phyloP scores from a whole-genome alignment of 2,113 vertebrate species.

The Harpagus bidentatus region DNA sequence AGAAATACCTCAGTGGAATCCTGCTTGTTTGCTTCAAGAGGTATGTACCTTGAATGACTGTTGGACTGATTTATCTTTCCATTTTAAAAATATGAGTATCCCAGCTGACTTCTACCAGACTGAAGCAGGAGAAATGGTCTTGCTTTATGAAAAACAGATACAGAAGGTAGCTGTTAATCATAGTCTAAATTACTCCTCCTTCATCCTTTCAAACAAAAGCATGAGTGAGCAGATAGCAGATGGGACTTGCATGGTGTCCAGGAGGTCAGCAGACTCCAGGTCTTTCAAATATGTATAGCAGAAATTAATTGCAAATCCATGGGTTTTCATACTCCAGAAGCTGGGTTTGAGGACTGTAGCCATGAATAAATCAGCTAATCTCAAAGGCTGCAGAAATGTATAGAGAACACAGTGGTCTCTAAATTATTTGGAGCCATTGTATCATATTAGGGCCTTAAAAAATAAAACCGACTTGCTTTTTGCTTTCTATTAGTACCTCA shows the following conservation, averaged over 20 bases:
- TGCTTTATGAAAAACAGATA: background rate
- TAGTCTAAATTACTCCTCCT: background rate
- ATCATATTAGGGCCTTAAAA: background rate
- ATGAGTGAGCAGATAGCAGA: conserved; percentile 15
- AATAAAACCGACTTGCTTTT: background rate
- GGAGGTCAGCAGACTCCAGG: conserved; percentile 25
- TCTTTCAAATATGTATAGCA: conserved; percentile 14
- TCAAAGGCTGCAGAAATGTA: conserved; percentile 1
- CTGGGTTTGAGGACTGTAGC: background rate
- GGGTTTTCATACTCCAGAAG: conserved; percentile 22
- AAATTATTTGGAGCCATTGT: background rate
- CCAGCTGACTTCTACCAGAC: background rate
- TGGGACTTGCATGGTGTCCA: conserved; percentile 5
- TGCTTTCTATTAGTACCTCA: background rate
- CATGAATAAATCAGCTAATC: conserved; percentile 35
- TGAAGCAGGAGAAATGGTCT: background rate
- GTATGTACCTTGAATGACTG: background rate
- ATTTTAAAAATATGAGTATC: background rate
- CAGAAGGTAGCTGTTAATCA: conserved; percentile 36
- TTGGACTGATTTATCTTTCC: background rate
- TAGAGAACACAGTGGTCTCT: background rate
- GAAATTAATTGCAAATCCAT: conserved; percentile 47
- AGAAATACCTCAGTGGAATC: background rate
- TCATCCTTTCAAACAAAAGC: conserved; percentile 25
- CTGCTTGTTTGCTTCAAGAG: background rate